Base-by-base conservation (phyloP, 2,797 vertebrate species). In the Nyctibius grandis region DNA sequence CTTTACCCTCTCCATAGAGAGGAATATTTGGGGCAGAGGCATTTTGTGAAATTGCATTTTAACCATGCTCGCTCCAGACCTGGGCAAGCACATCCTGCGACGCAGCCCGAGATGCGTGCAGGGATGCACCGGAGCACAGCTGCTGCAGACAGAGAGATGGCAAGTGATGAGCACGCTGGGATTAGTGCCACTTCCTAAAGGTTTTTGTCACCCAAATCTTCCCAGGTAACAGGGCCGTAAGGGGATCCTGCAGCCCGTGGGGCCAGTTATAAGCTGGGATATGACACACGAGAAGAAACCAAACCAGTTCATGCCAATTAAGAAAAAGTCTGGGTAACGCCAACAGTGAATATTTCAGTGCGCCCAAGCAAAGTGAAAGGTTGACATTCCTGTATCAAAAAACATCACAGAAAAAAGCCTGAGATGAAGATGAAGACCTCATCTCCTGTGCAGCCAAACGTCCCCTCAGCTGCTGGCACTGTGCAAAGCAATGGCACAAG, bases 81-180 rank as follows among this genome's bases (percentile, higher is more conserved):
- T 31, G 42, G 36, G n/a, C 20, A 74, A 81, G 40, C 33, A 56
- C n/a, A 40, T 34, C 31, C 47, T 21, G 38, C 0, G 3, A 81
- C 0, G 0, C n/a, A 72, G 57, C n/a, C 26, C 1, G 3, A 82
- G 57, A 45, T 9, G 9, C 1, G 2, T 1, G 1, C 21, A 16
- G 28, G 28, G 38, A 81, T 60, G 36, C 38, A 60, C 44, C 1
- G 1, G 33, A 77, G 76, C 40, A 60, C 16, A 42, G 57, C 28
- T 60, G 31, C 57, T 72, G 40, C 47, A 79, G 70, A 38, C 0
- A 7, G 34, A 83, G 64, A 75, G 67, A 85, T 11, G 12, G 45
- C 23, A 77, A 86, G 34, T 11, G 33, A 85, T 57, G 38, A 80
- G 38, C 29, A 73, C 16, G 9, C 4, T 33, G 47, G 45, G 14